phyloP scores from a whole-genome alignment of 1,140 invertebrate species.

The Atta colombica region DNA sequence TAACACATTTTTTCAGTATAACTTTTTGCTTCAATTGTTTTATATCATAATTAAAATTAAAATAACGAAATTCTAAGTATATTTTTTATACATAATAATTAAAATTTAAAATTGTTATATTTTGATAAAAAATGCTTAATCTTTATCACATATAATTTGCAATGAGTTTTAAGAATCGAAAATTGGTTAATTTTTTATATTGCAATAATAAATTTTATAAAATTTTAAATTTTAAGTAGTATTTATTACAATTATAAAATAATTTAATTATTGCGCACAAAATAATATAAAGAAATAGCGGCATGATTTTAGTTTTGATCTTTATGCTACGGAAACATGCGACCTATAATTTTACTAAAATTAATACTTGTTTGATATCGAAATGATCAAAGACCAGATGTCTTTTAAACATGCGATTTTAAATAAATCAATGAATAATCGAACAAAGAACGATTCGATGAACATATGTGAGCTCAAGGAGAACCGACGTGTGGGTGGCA shows the following conservation, averaged over 20 bases:
- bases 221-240: background rate
- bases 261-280: too few relatives aligned
- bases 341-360: background rate
- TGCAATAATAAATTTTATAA: background rate
- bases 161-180: too few relatives aligned
- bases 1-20: background rate
- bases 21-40: background rate
- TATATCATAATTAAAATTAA: constrained; percentile 1
- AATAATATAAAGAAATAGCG: constrained; percentile 3
- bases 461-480: constrained; percentile 67
- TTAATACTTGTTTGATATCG: background rate
- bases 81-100: background rate
- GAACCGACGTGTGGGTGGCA: constrained; percentile 80
- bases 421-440: background rate
- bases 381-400: background rate
- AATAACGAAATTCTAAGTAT: background rate
- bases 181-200: constrained; percentile 1
- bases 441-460: constrained; percentile 50
- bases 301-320: background rate
- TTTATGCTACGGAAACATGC: background rate
- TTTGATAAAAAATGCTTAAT: background rate
- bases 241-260: background rate
- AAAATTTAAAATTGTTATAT: background rate
- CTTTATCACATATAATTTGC: background rate
- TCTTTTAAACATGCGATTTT: background rate